A percentile compares a stretch with the other conserved stretches of the same genome.
These are phyloP conservation scores for Muscicapa adusta DNA, from an alignment of 2,113 vertebrate species.

Conservation along the genomic window DNA sequence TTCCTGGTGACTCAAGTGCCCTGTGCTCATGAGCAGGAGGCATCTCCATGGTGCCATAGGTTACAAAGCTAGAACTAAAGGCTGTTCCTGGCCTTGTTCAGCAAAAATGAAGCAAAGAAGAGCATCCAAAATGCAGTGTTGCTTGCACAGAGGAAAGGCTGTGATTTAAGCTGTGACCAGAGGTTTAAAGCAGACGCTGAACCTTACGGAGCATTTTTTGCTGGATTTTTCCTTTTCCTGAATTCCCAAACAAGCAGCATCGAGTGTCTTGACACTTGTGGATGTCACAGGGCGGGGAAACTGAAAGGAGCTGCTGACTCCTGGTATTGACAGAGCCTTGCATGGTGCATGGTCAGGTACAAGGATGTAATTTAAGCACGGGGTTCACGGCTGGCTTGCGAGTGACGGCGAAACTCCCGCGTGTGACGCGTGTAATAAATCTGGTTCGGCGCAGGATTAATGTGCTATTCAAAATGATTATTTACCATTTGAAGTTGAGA, in stretches of 20 bases:
- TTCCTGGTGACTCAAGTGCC: not conserved
- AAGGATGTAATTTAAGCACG: not conserved
- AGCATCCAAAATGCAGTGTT: not conserved
- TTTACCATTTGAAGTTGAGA: slow-evolving; percentile 15
- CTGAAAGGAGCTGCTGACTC: not conserved
- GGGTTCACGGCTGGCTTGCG: not conserved
- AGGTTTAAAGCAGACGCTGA: not conserved
- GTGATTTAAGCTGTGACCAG: not conserved
- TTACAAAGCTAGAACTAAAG: not conserved
- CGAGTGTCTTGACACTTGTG: not conserved
- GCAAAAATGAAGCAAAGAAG: not conserved
- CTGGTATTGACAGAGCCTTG: not conserved
- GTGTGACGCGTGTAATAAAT: not conserved
- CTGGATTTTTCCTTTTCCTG: not conserved
- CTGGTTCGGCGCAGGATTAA: not conserved
- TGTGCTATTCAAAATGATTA: not conserved
- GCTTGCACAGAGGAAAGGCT: not conserved
- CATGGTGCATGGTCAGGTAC: not conserved
- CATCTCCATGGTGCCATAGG: not conserved
- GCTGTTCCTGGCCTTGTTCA: not conserved
- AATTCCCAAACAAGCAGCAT: not conserved
- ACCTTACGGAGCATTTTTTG: not conserved
- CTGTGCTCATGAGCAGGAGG: not conserved
- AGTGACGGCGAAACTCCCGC: not conserved
- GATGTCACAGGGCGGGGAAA: not conserved